These are phyloP conservation scores for Adelphocoris suturalis DNA, from an alignment of 2,888 invertebrate species.

Conservation along the genomic window DNA sequence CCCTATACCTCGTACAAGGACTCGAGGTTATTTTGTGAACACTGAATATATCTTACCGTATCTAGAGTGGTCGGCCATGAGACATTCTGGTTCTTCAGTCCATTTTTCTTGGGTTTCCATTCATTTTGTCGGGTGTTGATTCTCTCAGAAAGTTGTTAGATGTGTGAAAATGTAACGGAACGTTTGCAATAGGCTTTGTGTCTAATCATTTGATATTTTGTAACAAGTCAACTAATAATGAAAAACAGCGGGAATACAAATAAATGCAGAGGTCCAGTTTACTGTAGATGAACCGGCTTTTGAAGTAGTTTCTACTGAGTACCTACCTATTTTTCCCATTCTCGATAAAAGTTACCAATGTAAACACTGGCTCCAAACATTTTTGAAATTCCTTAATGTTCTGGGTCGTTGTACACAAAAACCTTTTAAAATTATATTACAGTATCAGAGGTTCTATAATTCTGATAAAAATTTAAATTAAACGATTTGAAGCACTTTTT, in stretches of 20 bases:
- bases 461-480: too few relatives aligned
- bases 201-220: not conserved
- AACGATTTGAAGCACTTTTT: too few relatives aligned
- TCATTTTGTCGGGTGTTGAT: not conserved
- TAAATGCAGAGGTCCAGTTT: not conserved
- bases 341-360: too few relatives aligned
- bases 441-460: too few relatives aligned
- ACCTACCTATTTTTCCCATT: not conserved
- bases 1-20: too few relatives aligned
- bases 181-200: not conserved
- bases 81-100: not conserved
- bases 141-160: not conserved
- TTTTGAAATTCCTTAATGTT: too few relatives aligned
- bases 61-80: not conserved
- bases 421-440: too few relatives aligned
- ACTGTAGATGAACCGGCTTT: not conserved
- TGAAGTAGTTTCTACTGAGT: not conserved
- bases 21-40: too few relatives aligned
- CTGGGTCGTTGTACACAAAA: too few relatives aligned
- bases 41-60: not conserved
- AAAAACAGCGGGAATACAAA: not conserved
- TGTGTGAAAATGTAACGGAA: not conserved
- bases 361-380: too few relatives aligned
- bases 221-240: not conserved
- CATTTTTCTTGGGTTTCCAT: not conserved